Base-by-base conservation (phyloP, 2,888 invertebrate species). In the Rotaria macrura region DNA sequence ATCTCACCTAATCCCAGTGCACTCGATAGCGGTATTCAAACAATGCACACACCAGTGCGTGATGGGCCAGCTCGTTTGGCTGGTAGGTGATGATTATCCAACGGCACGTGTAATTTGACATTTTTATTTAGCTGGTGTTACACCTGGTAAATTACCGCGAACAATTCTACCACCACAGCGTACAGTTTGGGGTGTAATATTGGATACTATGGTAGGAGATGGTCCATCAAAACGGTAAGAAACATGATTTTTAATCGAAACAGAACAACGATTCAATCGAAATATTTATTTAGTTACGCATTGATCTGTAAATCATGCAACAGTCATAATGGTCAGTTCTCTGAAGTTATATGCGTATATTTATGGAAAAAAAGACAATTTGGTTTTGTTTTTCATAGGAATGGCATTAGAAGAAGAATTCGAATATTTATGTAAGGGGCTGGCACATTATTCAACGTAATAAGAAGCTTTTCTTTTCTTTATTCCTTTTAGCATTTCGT, bases 391-490 rank as follows among this genome's bases (percentile, higher is more conserved):
- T 65, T 20, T 34, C 7, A 17, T 65, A 65, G 65, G 65, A 2
- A 79, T 79, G 79, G 79, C 79, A 79, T 43, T 79, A n/a, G 79
- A 79, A 40, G 79, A 79, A 79, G 79, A 79, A 79, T 79, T 79
- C 14, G 79, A 79, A 79, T 79, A 79, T 79, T 79, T 79, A 79
- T 43, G 79, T 79, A 79, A 79, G 7, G 20, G 1, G 1, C 17
- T 38, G 6, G 20, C 4, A 74, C 20, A 74, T 65, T 6, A 23
- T 65, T 29, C 14, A 49, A 49, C 17, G 12, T 65, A 29, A 57
- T 10, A 10, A 29, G 17, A 65, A 65, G 10, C 17, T 12, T 29
- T 29, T n/a, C 2, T 29, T n/a, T 65, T 29, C 5, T 29, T 14
- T 2, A 12, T 47, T 47, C 47, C 14, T 47, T 65, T 34, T 43